A percentile compares a stretch with the other conserved stretches of the same genome.
phyloP scores from a whole-genome alignment of 1,140 invertebrate species.

The Theocolax elegans region DNA sequence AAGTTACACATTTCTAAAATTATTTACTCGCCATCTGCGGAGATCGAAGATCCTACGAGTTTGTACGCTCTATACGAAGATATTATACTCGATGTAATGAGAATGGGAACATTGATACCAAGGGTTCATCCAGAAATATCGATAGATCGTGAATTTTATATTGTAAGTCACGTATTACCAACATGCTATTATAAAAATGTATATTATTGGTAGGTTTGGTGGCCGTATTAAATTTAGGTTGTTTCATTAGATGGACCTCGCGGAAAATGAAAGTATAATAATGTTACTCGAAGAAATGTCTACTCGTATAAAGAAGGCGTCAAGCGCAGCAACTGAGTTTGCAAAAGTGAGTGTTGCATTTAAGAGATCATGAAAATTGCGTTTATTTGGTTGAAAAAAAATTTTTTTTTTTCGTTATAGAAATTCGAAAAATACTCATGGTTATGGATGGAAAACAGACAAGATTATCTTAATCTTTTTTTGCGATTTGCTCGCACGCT shows the following conservation, averaged over 20 bases:
- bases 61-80: slow-evolving; percentile 72
- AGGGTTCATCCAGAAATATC: slow-evolving; percentile 66
- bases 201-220: too few relatives aligned
- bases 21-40: slow-evolving; percentile 73
- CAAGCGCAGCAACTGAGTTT: slow-evolving; percentile 48
- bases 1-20: slow-evolving; percentile 74
- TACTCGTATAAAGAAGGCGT: slow-evolving; percentile 53
- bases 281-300: slow-evolving; percentile 61
- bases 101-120: slow-evolving; percentile 77
- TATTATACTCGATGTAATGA: slow-evolving; percentile 73
- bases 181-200: too few relatives aligned
- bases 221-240: too few relatives aligned
- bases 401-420: slow-evolving; percentile 42
- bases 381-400: slow-evolving; percentile 26
- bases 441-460: slow-evolving; percentile 75
- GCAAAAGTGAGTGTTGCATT: slow-evolving; percentile 8
- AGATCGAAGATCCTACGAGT: slow-evolving; percentile 69
- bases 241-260: slow-evolving; percentile 50
- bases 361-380: neutral
- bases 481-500: slow-evolving; percentile 74
- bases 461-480: slow-evolving; percentile 74
- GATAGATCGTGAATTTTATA: slow-evolving; percentile 51
- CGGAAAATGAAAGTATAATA: slow-evolving; percentile 56
- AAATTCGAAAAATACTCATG: slow-evolving; percentile 66
- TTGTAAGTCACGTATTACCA: slow-evolving; percentile 41